Percentiles rank a stretch among this genome's conserved stretches.
phyloP scores from a whole-genome alignment of 2,113 vertebrate species.

The Eleginops maclovinus region DNA sequence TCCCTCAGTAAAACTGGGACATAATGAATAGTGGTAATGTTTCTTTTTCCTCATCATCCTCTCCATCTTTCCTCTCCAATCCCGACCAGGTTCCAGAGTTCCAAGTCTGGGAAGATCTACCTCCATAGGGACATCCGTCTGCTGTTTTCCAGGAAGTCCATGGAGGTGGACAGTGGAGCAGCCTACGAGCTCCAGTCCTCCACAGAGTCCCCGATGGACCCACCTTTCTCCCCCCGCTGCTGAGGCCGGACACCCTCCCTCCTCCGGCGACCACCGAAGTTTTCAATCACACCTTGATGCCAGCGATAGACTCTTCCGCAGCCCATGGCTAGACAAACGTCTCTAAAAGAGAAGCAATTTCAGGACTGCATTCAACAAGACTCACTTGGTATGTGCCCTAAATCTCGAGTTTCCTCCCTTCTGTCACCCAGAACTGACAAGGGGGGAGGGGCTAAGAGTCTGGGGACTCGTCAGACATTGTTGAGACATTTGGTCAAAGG shows the following conservation, averaged over 20 bases:
- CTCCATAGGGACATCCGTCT: slow-evolving; percentile 98
- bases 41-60: background rate
- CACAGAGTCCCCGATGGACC: slow-evolving; percentile 95
- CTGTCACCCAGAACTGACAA: slow-evolving; percentile 50
- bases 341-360: slow-evolving; percentile 33
- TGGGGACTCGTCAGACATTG: slow-evolving; percentile 48
- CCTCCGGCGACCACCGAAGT: slow-evolving; percentile 37
- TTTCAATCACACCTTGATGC: slow-evolving; percentile 50
- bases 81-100: slow-evolving; percentile 96
- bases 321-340: slow-evolving; percentile 11
- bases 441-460: slow-evolving; percentile 4
- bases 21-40: background rate
- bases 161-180: slow-evolving; percentile 99
- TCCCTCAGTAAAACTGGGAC: background rate
- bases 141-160: slow-evolving; percentile 99
- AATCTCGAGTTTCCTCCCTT: slow-evolving; percentile 36
- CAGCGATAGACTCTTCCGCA: slow-evolving; percentile 58
- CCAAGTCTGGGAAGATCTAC: slow-evolving; percentile 99
- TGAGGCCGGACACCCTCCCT: slow-evolving; percentile 74
- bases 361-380: slow-evolving; percentile 44
- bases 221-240: slow-evolving; percentile 95
- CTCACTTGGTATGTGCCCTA: slow-evolving; percentile 30
- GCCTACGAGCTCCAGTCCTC: slow-evolving; percentile 99
- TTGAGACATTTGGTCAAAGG: slow-evolving; percentile 32
- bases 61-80: background rate